A percentile compares a stretch with the other conserved stretches of the same genome.
These are phyloP conservation scores for Meloidogyne hapla DNA, from an alignment of 1,140 invertebrate genomes.

Conservation along the genomic window DNA sequence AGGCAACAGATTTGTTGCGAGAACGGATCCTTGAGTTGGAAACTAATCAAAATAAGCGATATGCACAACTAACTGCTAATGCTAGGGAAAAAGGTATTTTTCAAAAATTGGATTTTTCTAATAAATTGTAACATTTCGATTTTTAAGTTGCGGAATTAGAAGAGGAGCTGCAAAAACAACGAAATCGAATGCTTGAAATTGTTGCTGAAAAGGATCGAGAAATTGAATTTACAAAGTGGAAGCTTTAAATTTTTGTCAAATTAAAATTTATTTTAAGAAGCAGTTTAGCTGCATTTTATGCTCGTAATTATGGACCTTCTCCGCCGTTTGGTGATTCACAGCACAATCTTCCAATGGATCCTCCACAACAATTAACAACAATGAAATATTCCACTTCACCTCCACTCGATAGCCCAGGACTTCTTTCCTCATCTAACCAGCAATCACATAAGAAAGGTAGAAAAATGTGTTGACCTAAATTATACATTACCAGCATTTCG, in stretches of 20 bases:
- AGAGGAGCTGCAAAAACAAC: constrained; percentile 47
- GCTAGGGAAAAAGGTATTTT: constrained; percentile 42
- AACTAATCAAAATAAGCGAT: constrained; percentile 41
- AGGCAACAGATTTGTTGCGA: constrained; percentile 38
- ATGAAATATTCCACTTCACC: not conserved
- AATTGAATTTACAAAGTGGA: constrained; percentile 46
- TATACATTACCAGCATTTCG: not conserved
- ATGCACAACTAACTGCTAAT: constrained; percentile 39
- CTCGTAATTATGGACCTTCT: not conserved
- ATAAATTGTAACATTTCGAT: not conserved
- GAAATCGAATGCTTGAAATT: constrained; percentile 41
- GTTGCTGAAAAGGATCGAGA: constrained; percentile 47
- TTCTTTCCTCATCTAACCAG: not conserved
- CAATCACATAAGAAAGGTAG: not conserved
- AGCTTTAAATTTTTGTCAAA: not conserved
- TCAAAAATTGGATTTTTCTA: no score
- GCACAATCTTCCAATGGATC: constrained; percentile 42
- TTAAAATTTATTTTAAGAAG: constrained; percentile 15
- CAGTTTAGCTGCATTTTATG: constrained; percentile 39
- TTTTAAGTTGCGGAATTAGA: constrained; percentile 47
- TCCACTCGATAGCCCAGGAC: not conserved
- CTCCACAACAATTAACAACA: constrained; percentile 36
- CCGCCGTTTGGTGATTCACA: not conserved
- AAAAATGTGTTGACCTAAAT: not conserved
- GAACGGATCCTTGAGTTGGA: constrained; percentile 51